Conservation (phyloP, 1,140 invertebrate species). For the Stratiolaelaps scimitus region DNA sequence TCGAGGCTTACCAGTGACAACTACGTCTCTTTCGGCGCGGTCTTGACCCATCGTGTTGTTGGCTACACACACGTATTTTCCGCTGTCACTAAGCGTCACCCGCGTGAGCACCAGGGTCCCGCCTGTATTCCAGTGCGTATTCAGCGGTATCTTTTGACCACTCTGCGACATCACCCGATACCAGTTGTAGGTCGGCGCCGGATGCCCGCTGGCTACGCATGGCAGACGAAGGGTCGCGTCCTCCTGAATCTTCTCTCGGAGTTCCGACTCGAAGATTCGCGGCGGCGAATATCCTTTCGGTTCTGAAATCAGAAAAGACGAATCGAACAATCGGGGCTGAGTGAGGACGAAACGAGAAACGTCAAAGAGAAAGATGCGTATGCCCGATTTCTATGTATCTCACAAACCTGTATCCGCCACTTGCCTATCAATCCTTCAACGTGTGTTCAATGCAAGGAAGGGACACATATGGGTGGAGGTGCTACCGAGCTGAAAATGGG, state of each 20-base stretch:
- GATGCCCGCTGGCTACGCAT: conserved; percentile 16
- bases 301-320: conserved; percentile 18
- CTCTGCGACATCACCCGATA: conserved; percentile 16
- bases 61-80: conserved; percentile 36
- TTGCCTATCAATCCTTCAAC: too few relatives aligned
- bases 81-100: conserved; percentile 33
- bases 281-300: conserved; percentile 27
- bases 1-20: conserved; percentile 34
- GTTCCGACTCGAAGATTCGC: conserved; percentile 20
- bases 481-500: too few relatives aligned
- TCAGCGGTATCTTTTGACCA: conserved; percentile 9
- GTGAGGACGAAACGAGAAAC: background rate
- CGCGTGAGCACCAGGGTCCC: conserved; percentile 35
- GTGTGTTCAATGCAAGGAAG: too few relatives aligned
- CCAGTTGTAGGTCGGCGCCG: conserved; percentile 24
- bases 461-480: too few relatives aligned
- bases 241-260: conserved; percentile 17
- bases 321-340: background rate
- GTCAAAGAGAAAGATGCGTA: too few relatives aligned
- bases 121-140: conserved; percentile 1
- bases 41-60: conserved; percentile 37
- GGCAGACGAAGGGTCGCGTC: conserved; percentile 11
- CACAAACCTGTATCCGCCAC: too few relatives aligned
- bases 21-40: conserved; percentile 36
- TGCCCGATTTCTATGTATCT: too few relatives aligned